Percentiles rank a stretch among this genome's conserved stretches.
phyloP scores from a whole-genome alignment of 1,140 invertebrate genomes.

The Magallana angulata region DNA sequence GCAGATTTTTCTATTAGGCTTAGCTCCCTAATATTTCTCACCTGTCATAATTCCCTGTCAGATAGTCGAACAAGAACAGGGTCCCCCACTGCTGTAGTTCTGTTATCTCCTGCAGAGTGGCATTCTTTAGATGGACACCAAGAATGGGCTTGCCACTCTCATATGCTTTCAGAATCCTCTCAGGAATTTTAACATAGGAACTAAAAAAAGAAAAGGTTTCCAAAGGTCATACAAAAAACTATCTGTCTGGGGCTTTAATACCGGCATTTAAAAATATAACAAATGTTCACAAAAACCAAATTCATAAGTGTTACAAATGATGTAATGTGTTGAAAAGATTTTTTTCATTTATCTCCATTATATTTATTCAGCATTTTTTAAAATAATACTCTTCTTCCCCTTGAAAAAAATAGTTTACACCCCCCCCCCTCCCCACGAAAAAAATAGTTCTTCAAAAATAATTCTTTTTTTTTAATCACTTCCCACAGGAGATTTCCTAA shows the following conservation, averaged over 20 bases:
- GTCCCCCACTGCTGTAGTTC: conserved; percentile 79
- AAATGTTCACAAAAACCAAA: neutral
- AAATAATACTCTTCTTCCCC: no score
- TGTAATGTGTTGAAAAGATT: no score
- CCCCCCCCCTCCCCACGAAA: no score
- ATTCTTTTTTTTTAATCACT: no score
- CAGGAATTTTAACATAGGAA: conserved; percentile 70
- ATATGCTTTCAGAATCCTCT: conserved; percentile 66
- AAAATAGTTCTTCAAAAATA: no score
- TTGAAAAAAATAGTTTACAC: no score
- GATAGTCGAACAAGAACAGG: conserved; percentile 80
- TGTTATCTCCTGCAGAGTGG: conserved; percentile 64
- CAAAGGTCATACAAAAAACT: no score
- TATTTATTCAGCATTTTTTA: no score
- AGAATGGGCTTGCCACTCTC: conserved; percentile 56
- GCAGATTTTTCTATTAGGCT: neutral
- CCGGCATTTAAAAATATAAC: neutral
- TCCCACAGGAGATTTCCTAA: no score
- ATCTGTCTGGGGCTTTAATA: neutral
- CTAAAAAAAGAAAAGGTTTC: conserved; percentile 51
- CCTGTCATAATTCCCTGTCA: conserved; percentile 81
- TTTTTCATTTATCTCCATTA: no score
- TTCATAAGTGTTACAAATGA: no score
- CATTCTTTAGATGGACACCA: conserved; percentile 33
- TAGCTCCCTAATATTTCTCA: conserved; percentile 50